These are phyloP conservation scores for Ceratoteleas bidentatus DNA, from an alignment of 1,140 invertebrate genomes.

Conservation along the genomic window DNA sequence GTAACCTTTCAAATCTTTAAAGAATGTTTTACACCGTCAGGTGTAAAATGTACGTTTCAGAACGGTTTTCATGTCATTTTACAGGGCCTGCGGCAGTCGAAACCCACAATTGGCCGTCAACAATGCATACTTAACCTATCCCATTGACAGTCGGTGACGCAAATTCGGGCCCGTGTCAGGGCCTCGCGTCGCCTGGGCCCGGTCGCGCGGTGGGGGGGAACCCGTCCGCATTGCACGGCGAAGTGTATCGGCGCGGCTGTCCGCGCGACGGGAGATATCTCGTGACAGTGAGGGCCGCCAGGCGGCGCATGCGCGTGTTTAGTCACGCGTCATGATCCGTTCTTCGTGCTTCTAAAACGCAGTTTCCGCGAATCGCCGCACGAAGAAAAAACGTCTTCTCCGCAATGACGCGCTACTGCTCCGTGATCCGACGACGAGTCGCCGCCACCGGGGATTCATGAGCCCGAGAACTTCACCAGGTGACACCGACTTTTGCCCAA, in stretches of 20 bases:
- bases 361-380: conserved; percentile 78
- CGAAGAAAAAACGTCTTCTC: conserved; percentile 72
- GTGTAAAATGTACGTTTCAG: no score
- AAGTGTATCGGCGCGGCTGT: conserved; percentile 30
- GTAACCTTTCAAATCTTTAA: no score
- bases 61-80: no score
- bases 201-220: conserved; percentile 10
- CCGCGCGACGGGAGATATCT: conserved; percentile 1
- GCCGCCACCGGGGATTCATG: conserved; percentile 54
- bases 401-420: conserved; percentile 57
- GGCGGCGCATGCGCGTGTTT: conserved; percentile 67
- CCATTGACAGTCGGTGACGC: conserved; percentile 45
- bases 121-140: no score
- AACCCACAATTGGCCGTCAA: no score
- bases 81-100: no score
- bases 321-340: conserved; percentile 66
- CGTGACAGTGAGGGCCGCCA: conserved; percentile 7
- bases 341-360: conserved; percentile 78
- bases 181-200: conserved; percentile 29
- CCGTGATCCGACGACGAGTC: conserved; percentile 51
- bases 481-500: conserved; percentile 7
- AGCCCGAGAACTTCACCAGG: conserved; percentile 59
- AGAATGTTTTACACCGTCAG: no score
- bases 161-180: conserved; percentile 58
- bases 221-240: conserved; percentile 13